Evolutionary conservation across 2,888 invertebrate genomes (phyloP).

Genomic region (Barypeithes pellucidus): DNA sequence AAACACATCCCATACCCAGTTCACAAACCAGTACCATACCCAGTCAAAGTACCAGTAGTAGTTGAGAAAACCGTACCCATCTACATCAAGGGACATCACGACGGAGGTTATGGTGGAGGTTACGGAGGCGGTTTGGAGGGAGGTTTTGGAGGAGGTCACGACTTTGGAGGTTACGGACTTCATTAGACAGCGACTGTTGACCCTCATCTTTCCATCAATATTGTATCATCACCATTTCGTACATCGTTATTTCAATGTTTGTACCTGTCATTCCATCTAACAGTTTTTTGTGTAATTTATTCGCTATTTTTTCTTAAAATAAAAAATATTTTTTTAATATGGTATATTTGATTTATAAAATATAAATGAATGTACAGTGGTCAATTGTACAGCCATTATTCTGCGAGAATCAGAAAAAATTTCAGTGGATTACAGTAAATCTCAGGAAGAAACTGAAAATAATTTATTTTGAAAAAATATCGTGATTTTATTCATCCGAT

Average conservation of each 20-base stretch:
- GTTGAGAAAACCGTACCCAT: conserved; percentile 73
- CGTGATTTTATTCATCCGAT: too few relatives aligned
- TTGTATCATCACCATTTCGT: conserved; percentile 44
- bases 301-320: conserved; percentile 34
- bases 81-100: conserved; percentile 58
- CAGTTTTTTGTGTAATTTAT: conserved; percentile 45
- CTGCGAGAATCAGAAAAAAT: too few relatives aligned
- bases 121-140: conserved; percentile 35
- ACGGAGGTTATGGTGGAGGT: conserved; percentile 49
- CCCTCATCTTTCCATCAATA: conserved; percentile 28
- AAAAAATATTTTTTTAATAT: conserved; percentile 34
- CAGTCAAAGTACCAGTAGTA: conserved; percentile 72
- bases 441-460: too few relatives aligned
- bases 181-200: conserved; percentile 58
- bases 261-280: conserved; percentile 35
- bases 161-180: conserved; percentile 37
- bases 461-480: too few relatives aligned
- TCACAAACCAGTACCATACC: conserved; percentile 72
- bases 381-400: too few relatives aligned
- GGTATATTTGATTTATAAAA: conserved; percentile 12
- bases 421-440: too few relatives aligned
- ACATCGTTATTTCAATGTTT: conserved; percentile 5
- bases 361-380: too few relatives aligned
- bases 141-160: conserved; percentile 41
- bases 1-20: conserved; percentile 65